phyloP scores from a whole-genome alignment of 2,113 vertebrate species.

The Emydura subglobosa region DNA sequence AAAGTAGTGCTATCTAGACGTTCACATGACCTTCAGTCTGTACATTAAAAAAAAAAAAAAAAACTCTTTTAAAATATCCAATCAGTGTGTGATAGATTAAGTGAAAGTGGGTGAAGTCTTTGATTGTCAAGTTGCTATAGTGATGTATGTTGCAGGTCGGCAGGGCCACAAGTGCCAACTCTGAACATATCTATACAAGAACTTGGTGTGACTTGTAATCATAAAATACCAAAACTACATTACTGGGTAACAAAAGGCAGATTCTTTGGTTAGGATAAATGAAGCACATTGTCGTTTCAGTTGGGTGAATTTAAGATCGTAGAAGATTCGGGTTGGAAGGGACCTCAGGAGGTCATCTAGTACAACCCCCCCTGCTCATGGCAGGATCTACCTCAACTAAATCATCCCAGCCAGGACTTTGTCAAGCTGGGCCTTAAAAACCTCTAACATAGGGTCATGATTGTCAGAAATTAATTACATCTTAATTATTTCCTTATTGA shows the following conservation, averaged over 20 bases:
- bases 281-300: neutral
- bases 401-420: too few species aligned
- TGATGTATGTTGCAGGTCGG: neutral
- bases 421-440: too few species aligned
- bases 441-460: too few species aligned
- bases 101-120: neutral
- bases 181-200: too few species aligned
- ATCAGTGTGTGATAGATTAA: neutral
- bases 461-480: too few species aligned
- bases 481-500: too few species aligned
- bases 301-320: too few species aligned
- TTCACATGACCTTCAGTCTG: neutral
- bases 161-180: neutral
- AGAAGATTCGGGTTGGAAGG: too few species aligned
- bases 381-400: too few species aligned
- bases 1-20: neutral
- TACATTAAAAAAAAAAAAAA: neutral
- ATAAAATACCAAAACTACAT: neutral
- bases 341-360: too few species aligned
- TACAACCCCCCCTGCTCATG: too few species aligned
- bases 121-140: neutral
- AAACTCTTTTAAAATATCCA: neutral
- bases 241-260: neutral
- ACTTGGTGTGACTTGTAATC: neutral
- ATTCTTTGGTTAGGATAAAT: neutral